These are phyloP conservation scores for Platichthys flesus DNA, from an alignment of 2,113 vertebrate genomes.

Conservation along the genomic window DNA sequence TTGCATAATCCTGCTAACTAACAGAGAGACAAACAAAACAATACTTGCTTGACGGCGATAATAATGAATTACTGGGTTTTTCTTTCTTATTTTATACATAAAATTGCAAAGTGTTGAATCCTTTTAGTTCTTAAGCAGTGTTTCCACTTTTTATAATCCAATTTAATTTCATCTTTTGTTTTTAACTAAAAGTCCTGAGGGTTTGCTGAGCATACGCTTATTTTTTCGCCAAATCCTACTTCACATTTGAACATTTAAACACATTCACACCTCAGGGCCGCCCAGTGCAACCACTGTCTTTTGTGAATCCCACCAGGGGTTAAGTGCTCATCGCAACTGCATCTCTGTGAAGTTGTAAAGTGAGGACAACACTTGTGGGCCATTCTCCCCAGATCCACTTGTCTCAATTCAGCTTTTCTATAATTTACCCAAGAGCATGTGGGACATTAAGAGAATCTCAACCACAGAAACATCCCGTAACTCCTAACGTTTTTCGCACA, in stretches of 20 bases:
- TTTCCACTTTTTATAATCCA: no score
- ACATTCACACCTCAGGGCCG: conserved; percentile 34
- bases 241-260: conserved; percentile 52
- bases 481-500: conserved; percentile 5
- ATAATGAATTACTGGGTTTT: no score
- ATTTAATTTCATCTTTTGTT: conserved; percentile 1
- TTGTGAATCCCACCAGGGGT: conserved; percentile 44
- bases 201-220: conserved; percentile 10
- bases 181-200: background rate
- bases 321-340: conserved; percentile 34
- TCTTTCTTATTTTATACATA: no score
- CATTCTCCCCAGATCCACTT: conserved; percentile 11
- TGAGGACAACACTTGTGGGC: conserved; percentile 21
- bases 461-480: conserved; percentile 35
- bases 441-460: conserved; percentile 31
- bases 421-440: conserved; percentile 23
- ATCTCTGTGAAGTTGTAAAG: conserved; percentile 23
- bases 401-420: conserved; percentile 21
- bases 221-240: conserved; percentile 25
- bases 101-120: no score
- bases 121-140: no score
- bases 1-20: no score
- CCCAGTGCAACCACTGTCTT: conserved; percentile 18
- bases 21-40: no score
- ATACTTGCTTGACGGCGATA: no score